Evolutionary conservation across 2,797 vertebrate genomes (phyloP).

Genomic region (Scomberomorus guttatus): DNA sequence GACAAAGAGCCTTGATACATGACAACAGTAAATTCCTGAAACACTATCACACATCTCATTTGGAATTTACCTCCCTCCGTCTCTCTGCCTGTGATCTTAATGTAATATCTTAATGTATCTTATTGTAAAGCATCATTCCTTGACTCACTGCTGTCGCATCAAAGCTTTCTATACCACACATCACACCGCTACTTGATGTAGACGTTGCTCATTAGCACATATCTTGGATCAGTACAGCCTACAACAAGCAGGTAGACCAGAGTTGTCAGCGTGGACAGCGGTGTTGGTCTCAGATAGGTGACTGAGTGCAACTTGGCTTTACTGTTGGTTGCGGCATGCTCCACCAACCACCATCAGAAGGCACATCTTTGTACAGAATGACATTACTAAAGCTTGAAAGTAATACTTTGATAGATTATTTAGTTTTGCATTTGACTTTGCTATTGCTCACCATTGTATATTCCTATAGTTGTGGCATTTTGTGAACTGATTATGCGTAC

Average conservation of each 20-base stretch:
- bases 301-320: conserved; percentile 34
- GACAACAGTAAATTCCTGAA: conserved; percentile 65
- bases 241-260: conserved; percentile 13
- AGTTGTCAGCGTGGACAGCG: conserved; percentile 30
- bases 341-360: conserved; percentile 34
- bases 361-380: conserved; percentile 73
- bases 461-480: conserved; percentile 63
- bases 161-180: conserved; percentile 63
- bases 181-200: conserved; percentile 63
- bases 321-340: conserved; percentile 63
- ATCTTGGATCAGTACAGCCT: conserved; percentile 52
- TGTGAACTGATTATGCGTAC: conserved; percentile 52
- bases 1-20: conserved; percentile 55
- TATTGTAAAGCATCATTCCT: conserved; percentile 84
- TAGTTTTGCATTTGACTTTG: conserved; percentile 71
- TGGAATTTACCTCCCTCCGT: conserved; percentile 64
- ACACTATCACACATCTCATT: conserved; percentile 46
- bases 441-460: conserved; percentile 67
- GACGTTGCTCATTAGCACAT: conserved; percentile 63
- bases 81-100: conserved; percentile 77
- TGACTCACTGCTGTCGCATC: conserved; percentile 70
- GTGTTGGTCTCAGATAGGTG: conserved; percentile 47
- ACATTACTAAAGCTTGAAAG: conserved; percentile 64
- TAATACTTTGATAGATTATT: conserved; percentile 65
- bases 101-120: conserved; percentile 81